Percentiles rank a stretch among this genome's conserved stretches.
Evolutionary conservation across 1,140 invertebrate genomes (phyloP).

Genomic region (Diabrotica undecimpunctata): DNA sequence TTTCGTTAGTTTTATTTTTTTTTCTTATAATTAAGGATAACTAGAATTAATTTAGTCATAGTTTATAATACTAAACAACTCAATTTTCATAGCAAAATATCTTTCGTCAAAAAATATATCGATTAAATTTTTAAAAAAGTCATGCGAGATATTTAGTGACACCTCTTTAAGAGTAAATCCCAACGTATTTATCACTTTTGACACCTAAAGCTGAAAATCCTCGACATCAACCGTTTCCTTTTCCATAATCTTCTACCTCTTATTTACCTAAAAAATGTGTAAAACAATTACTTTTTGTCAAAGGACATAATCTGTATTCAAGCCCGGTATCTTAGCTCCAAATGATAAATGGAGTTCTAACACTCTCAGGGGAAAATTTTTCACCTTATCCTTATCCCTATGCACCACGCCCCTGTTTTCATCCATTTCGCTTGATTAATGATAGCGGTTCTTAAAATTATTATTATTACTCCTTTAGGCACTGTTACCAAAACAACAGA

Average conservation of each 20-base stretch:
- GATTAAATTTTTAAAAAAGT: no score
- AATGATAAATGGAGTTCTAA: conserved; percentile 3
- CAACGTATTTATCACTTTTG: neutral
- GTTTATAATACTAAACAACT: no score
- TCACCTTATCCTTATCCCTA: neutral
- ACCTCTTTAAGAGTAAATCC: no score
- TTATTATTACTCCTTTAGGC: conserved; percentile 2
- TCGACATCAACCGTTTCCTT: neutral
- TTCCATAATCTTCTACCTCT: neutral
- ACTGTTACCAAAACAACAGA: conserved; percentile 2
- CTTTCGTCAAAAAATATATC: no score
- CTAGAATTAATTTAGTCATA: no score
- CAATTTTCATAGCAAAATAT: no score
- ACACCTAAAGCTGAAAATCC: conserved; percentile 2
- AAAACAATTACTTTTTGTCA: conserved; percentile 3
- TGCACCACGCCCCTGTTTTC: neutral
- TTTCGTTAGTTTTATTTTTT: no score
- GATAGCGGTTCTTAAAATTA: conserved; percentile 11
- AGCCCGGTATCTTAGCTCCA: conserved; percentile 1
- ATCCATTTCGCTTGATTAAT: conserved; percentile 25
- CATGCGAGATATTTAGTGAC: no score
- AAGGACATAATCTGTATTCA: neutral
- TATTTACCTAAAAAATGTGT: neutral
- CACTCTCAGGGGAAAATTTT: neutral
- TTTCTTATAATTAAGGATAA: no score